phyloP scores from a whole-genome alignment of 2,113 vertebrate species.

The Psammodynastes pulverulentus region DNA sequence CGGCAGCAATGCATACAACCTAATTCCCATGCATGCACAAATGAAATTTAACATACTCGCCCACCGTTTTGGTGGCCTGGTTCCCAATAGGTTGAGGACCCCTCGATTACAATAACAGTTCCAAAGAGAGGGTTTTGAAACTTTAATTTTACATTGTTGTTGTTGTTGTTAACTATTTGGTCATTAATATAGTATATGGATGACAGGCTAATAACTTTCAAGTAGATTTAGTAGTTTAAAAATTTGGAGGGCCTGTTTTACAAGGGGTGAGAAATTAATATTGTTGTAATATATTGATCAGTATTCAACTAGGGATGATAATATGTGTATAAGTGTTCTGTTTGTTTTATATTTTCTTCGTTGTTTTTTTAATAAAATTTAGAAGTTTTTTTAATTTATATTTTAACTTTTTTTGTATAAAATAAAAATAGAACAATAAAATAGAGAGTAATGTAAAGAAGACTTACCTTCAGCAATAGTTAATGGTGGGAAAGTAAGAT shows the following conservation, averaged over 20 bases:
- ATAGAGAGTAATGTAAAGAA: background rate
- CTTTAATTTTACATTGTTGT: background rate
- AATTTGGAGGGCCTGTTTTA: background rate
- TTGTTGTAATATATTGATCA: background rate
- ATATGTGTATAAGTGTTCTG: background rate
- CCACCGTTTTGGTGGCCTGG: background rate
- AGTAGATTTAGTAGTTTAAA: background rate
- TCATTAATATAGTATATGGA: background rate
- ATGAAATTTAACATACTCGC: background rate
- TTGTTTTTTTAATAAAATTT: background rate
- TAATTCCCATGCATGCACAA: background rate
- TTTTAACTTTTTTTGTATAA: background rate
- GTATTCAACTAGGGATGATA: background rate
- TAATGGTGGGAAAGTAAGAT: slow-evolving; percentile 93
- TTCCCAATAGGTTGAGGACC: background rate
- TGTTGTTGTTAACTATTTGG: background rate
- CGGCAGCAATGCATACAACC: background rate
- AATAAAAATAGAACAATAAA: background rate
- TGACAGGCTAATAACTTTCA: background rate
- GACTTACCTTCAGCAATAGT: slow-evolving; percentile 91
- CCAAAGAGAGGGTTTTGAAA: background rate
- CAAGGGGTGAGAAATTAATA: background rate
- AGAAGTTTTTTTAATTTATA: background rate
- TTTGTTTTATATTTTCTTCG: background rate
- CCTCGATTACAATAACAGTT: background rate